Percentiles rank a stretch among this genome's conserved stretches.
Evolutionary conservation across 2,797 vertebrate species (phyloP).

Genomic region (Cossypha niveicapilla): DNA sequence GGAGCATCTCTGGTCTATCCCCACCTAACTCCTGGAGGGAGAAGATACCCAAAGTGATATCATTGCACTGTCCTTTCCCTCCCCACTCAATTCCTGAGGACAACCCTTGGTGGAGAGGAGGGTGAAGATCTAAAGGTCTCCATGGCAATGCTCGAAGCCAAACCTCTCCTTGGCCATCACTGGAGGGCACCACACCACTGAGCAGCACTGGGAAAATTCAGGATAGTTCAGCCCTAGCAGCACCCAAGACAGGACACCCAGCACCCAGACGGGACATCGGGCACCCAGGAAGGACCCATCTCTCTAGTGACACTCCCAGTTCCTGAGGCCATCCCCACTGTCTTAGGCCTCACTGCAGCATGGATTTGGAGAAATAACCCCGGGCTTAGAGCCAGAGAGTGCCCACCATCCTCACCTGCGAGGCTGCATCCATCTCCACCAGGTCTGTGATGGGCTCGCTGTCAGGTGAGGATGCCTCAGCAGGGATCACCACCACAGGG

Average conservation of each 20-base stretch:
- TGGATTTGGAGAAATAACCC: not conserved
- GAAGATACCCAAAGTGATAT: not conserved
- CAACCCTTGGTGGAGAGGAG: not conserved
- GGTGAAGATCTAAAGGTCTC: not conserved
- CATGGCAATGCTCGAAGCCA: not conserved
- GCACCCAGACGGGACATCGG: not conserved
- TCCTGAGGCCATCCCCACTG: fast-evolving
- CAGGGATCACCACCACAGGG: constrained; percentile 94
- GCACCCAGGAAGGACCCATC: not conserved
- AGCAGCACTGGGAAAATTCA: not conserved
- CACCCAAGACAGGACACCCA: not conserved
- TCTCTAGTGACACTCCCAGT: not conserved
- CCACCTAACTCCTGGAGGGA: not conserved
- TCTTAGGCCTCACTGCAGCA: fast-evolving
- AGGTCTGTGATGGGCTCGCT: constrained; percentile 91
- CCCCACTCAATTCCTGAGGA: fast-evolving
- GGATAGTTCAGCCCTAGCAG: not conserved
- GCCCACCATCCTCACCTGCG: constrained; percentile 70
- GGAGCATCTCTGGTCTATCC: not conserved
- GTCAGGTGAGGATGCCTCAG: constrained; percentile 90
- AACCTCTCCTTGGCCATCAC: not conserved
- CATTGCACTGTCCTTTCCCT: not conserved
- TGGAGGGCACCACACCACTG: constrained; percentile 8
- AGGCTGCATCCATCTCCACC: constrained; percentile 88
- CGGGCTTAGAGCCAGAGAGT: fast-evolving